Conservation (phyloP, 2,888 invertebrate species). For the Hecatera dysodea region DNA sequence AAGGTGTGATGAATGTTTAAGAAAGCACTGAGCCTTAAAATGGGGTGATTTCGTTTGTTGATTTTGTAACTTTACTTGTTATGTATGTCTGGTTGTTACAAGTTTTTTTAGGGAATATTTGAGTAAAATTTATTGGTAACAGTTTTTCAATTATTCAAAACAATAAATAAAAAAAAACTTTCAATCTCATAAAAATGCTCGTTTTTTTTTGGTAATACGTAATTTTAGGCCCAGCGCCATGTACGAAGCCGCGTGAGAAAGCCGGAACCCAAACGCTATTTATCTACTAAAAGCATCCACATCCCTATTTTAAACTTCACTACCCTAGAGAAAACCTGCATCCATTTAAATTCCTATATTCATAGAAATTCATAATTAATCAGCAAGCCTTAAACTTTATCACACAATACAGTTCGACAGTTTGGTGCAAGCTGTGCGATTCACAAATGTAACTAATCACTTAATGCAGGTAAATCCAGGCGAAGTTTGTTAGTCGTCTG, state of each 20-base stretch:
- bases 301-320: not conserved
- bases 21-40: constrained; percentile 67
- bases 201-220: too few species aligned
- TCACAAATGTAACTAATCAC: constrained; percentile 89
- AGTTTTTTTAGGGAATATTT: not conserved
- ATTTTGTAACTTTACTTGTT: constrained; percentile 20
- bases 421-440: constrained; percentile 81
- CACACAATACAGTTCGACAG: constrained; percentile 72
- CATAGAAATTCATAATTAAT: constrained; percentile 65
- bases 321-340: constrained; percentile 9
- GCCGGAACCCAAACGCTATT: too few species aligned
- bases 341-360: constrained; percentile 47
- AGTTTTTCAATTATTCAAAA: too few species aligned
- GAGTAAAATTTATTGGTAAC: not conserved
- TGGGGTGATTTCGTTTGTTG: constrained; percentile 58
- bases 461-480: constrained; percentile 83
- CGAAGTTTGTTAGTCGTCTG: constrained; percentile 75
- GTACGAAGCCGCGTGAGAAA: too few species aligned
- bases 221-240: too few species aligned
- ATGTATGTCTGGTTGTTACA: not conserved
- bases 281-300: not conserved
- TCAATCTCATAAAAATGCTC: too few species aligned
- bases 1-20: constrained; percentile 74
- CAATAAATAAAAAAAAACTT: too few species aligned
- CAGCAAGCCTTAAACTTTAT: constrained; percentile 68